Evolutionary conservation across 2,113 vertebrate species (phyloP), one percentile per base, ranked within the genome.

Genomic region (Phalacrocorax carbo): DNA sequence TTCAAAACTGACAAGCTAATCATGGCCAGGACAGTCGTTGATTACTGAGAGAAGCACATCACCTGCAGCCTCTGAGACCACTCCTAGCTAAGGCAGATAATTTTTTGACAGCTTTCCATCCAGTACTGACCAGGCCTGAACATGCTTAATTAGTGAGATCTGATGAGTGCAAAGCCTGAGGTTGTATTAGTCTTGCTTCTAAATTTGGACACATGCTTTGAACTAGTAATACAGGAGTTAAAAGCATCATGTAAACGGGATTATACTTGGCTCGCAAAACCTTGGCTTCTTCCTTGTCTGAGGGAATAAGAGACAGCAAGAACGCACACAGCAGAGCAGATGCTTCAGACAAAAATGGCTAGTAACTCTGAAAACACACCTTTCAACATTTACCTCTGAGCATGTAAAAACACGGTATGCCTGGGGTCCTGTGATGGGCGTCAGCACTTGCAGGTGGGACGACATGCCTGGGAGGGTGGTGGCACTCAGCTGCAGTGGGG

Each of bases 81-180:
- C 73, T 80, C 86, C 81, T 46, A 87, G 66, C 54, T 79, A 52
- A 85, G 70, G 46, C 36, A 76, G 62, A 58, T 8, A 10, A 61
- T 70, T 94, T 84, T 91, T 38, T 79, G 73, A 93, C 46, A 95
- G 12, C 46, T 88, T 95, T 87, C 81, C 38, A 80, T 73, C 78
- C 86, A 80, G 62, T 51, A 91, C 46, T 96, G 97, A 95, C 93
- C 91, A 94, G 94, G 94, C n/a, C 93, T 95, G 83, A 97, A 94
- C 95, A 90, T 26, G 94, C 84, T 96, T 94, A 76, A 93, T 91
- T 91, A 76, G 91, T 34, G 81, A 94, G 86, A 94, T 95, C 86
- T 82, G 83, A 96, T 88, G 83, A 93, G 66, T 14, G 46, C 58
- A 72, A 95, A 94, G 86, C 94, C 94, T 62, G 86, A 82, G 94